These are phyloP conservation scores for Phycodurus eques DNA, from an alignment of 2,113 vertebrate species.

Conservation along the genomic window DNA sequence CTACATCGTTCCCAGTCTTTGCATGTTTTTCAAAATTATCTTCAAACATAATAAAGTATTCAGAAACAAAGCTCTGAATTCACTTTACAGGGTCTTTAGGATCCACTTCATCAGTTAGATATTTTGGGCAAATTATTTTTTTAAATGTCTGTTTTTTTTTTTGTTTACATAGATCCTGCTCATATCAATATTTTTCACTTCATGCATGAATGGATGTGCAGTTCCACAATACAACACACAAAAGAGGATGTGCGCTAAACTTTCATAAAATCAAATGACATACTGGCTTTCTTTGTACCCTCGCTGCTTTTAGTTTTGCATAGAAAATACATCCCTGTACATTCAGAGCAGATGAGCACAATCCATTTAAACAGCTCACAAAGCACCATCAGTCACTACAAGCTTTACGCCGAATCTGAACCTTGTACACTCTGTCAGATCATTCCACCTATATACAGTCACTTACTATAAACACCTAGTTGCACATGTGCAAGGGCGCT, in stretches of 20 bases:
- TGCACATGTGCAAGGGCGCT: constrained; percentile 45
- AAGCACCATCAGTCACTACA: constrained; percentile 29
- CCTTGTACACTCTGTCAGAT: constrained; percentile 45
- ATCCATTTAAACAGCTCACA: constrained; percentile 38
- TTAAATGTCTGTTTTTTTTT: not conserved
- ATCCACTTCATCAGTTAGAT: not conserved
- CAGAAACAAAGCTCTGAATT: not conserved
- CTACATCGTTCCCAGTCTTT: too few relatives aligned
- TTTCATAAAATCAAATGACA: constrained; percentile 42
- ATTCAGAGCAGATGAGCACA: constrained; percentile 29
- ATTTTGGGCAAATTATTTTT: not conserved
- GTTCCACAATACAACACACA: constrained; percentile 54
- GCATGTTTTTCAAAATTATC: too few relatives aligned
- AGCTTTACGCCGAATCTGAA: constrained; percentile 42
- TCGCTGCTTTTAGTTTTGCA: constrained; percentile 32
- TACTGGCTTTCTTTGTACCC: constrained; percentile 29
- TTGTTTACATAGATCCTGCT: not conserved
- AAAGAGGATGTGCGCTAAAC: constrained; percentile 44
- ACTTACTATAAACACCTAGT: constrained; percentile 59
- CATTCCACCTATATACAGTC: constrained; percentile 60
- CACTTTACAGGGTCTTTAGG: not conserved
- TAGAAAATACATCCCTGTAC: constrained; percentile 27
- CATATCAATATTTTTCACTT: not conserved
- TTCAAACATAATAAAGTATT: too few relatives aligned
- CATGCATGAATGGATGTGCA: constrained; percentile 52